Evolutionary conservation across 2,888 invertebrate genomes (phyloP), one percentile per base, ranked within the genome.

Genomic region (Entomobrya proxima): DNA sequence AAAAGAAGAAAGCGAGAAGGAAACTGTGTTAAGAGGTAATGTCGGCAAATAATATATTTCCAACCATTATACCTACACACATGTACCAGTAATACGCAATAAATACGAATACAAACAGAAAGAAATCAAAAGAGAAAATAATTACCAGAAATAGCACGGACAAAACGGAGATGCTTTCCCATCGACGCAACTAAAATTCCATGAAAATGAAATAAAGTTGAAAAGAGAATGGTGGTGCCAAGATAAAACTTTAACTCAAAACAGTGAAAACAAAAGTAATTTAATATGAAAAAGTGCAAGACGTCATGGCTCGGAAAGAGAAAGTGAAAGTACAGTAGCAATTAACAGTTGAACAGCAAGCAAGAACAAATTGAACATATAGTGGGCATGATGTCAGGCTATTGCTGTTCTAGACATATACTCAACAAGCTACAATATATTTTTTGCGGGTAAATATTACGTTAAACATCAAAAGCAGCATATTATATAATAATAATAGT

Each of bases 121-220:
- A 44, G 32, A 50, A 85, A 81, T 52, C 7, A 50, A 78, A 55
- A 61, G 32, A 55, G 21, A 35, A 81, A 81, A 61, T 61, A 81
- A 82, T 88, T 90, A 90, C 90, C 90, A 90, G 89, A 90, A 89
- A 89, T 89, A 88, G 88, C 90, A 90, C 85, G 90, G 90, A 85
- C 90, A 90, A 89, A 85, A 90, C 64, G 90, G 90, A 83, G 89
- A 89, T 89, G 88, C 88, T 88, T 85, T 88, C 85, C 89, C 90
- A 87, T 90, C 90, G 90, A 88, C 86, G 89, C 88, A 89, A 90
- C 90, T 90, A 88, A 90, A 89, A 84, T 55, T 32, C 15, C 67
- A 86, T 84, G 47, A 85, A 74, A 76, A 47, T 78, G 24, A 58
- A 72, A 83, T 50, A 78, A 85, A 76, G 58, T 78, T 67, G 52